Percentiles rank a stretch among this genome's conserved stretches.
These are phyloP conservation scores for Yoshiicerus persimilis DNA, from an alignment of 1,140 invertebrate species.

Conservation along the genomic window DNA sequence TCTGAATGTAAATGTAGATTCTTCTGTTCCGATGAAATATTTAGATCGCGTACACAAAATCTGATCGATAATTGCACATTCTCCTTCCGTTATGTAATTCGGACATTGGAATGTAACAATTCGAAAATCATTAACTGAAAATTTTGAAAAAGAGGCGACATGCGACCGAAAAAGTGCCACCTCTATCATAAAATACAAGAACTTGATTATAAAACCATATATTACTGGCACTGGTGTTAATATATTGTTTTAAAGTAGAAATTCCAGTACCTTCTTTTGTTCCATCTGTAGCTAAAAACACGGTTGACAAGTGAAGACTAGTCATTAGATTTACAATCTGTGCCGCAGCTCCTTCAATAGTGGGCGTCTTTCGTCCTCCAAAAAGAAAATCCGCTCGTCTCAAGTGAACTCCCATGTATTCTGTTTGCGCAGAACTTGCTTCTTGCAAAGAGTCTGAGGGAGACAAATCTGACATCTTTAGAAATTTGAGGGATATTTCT, in stretches of 20 bases:
- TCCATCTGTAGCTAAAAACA: conserved; percentile 86
- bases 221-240: not conserved
- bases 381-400: conserved; percentile 79
- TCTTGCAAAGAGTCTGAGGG: not conserved
- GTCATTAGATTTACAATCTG: conserved; percentile 67
- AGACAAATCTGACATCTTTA: conserved; percentile 53
- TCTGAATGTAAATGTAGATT: conserved; percentile 93
- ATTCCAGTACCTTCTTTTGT: conserved; percentile 57
- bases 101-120: not conserved
- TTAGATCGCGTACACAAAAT: conserved; percentile 87
- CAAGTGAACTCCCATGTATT: conserved; percentile 77
- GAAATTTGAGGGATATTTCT: conserved; percentile 70
- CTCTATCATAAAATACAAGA: not conserved
- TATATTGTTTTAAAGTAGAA: too few species aligned
- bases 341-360: conserved; percentile 66
- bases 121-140: not conserved
- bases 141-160: not conserved
- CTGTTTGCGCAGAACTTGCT: not conserved
- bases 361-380: conserved; percentile 70
- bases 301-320: conserved; percentile 59
- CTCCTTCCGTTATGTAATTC: conserved; percentile 67
- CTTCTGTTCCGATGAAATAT: conserved; percentile 86
- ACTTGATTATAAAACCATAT: not conserved
- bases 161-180: not conserved
- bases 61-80: conserved; percentile 92